phyloP scores from a whole-genome alignment of 1,140 invertebrate genomes.

The Diabrotica undecimpunctata region DNA sequence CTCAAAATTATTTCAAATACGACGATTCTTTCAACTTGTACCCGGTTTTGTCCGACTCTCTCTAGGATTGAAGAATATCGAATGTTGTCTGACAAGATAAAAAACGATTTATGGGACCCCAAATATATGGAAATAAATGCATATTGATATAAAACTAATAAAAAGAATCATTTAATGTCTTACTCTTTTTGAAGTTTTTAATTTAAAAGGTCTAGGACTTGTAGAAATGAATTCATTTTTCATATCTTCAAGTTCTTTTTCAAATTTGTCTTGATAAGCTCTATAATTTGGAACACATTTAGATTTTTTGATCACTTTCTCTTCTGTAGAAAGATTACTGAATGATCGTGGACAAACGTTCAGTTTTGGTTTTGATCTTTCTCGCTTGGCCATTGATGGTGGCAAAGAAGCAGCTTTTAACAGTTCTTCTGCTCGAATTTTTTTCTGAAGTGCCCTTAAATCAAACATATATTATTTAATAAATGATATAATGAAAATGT shows the following conservation, averaged over 20 bases:
- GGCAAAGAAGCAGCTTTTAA: constrained; percentile 62
- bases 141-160: no score
- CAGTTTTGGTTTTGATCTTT: constrained; percentile 47
- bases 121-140: no score
- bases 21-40: no score
- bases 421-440: constrained; percentile 64
- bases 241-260: constrained; percentile 45
- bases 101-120: no score
- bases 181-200: constrained; percentile 49
- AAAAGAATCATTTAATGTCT: no score
- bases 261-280: constrained; percentile 37
- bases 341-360: constrained; percentile 43
- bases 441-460: constrained; percentile 61
- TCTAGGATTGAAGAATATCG: no score
- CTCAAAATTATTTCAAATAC: no score
- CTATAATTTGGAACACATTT: constrained; percentile 32
- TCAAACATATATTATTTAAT: background rate
- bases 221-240: constrained; percentile 54
- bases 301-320: constrained; percentile 19
- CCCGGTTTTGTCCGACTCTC: no score
- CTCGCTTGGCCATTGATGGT: constrained; percentile 64
- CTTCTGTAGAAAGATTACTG: constrained; percentile 28
- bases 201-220: constrained; percentile 52
- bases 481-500: background rate
- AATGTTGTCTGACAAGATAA: no score